phyloP scores from a whole-genome alignment of 2,888 invertebrate genomes.

The Torymus tubicola region DNA sequence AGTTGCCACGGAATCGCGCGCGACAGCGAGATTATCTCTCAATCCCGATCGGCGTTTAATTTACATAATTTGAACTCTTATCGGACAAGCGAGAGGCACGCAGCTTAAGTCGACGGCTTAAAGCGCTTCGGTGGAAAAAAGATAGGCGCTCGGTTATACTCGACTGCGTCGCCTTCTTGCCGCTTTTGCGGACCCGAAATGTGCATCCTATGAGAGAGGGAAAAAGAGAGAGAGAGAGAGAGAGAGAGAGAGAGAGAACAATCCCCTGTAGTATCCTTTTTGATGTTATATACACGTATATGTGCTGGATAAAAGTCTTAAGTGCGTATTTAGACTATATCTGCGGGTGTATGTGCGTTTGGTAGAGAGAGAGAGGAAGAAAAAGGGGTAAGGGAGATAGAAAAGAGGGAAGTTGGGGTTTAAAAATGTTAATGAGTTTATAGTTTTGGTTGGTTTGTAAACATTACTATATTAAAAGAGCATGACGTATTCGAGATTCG shows the following conservation, averaged over 20 bases:
- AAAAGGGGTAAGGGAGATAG: too few species aligned
- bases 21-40: slow-evolving; percentile 55
- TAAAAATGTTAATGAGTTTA: too few species aligned
- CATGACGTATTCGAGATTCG: too few species aligned
- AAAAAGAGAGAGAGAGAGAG: slow-evolving; percentile 29
- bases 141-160: slow-evolving; percentile 1
- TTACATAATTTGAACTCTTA: slow-evolving; percentile 58
- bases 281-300: too few species aligned
- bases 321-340: too few species aligned
- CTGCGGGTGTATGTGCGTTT: too few species aligned
- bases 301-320: too few species aligned
- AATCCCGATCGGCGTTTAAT: slow-evolving; percentile 57
- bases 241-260: slow-evolving; percentile 11
- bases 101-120: slow-evolving; percentile 48
- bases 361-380: too few species aligned
- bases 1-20: slow-evolving; percentile 4
- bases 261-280: too few species aligned
- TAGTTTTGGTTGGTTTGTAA: too few species aligned
- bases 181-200: not conserved
- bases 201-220: not conserved
- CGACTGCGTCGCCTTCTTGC: not conserved
- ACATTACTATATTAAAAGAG: too few species aligned
- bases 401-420: too few species aligned
- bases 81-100: slow-evolving; percentile 17
- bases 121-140: slow-evolving; percentile 43